Evolutionary conservation across 2,797 vertebrate genomes (phyloP), one percentile per base, ranked within the genome.

Genomic region (Microcaecilia unicolor): DNA sequence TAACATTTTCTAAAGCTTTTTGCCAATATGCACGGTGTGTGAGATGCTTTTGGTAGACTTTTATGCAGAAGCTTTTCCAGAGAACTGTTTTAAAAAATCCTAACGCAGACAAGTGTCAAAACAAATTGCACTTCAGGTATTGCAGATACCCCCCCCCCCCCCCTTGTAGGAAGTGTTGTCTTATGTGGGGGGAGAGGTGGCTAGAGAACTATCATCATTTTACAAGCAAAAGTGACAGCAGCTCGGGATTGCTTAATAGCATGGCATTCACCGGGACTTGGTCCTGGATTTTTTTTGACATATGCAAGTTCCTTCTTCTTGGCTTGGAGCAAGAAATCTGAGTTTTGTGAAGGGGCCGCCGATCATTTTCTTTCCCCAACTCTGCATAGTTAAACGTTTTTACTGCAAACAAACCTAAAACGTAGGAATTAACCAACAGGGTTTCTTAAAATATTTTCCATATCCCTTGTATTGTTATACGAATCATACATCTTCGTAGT

Each of bases 261-360:
- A 24, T 47, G 37, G 41, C 46, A 40, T 61, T 58, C 50, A 31
- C n/a, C 15, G 48, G 37, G 59, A 57, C 56, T 54, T 51, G 31
- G 10, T 48, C 48, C 41, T 37, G 33, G 63, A 37, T 42, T 72
- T 67, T 42, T 72, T 67, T 64, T 69, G 67, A 69, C 64, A 67
- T 43, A 55, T 35, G 65, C 63, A 56, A 47, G 55, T n/a, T 64
- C 64, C 71, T 33, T 41, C 51, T 55, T 58, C 51, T 55, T 58
- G 61, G 37, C 58, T 64, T 50, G 48, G 55, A 64, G 60, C 43
- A 61, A 64, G 57, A 57, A 72, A 71, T 64, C 51, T 44, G 2
- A 1, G 26, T 41, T 48, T n/a, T n/a, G n/a, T n/a, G n/a, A n/a
- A n/a, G n/a, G n/a, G n/a, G n/a, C n/a, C n/a, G n/a, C n/a, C n/a